phyloP scores from a whole-genome alignment of 1,140 invertebrate species.

The Phthorimaea operculella region DNA sequence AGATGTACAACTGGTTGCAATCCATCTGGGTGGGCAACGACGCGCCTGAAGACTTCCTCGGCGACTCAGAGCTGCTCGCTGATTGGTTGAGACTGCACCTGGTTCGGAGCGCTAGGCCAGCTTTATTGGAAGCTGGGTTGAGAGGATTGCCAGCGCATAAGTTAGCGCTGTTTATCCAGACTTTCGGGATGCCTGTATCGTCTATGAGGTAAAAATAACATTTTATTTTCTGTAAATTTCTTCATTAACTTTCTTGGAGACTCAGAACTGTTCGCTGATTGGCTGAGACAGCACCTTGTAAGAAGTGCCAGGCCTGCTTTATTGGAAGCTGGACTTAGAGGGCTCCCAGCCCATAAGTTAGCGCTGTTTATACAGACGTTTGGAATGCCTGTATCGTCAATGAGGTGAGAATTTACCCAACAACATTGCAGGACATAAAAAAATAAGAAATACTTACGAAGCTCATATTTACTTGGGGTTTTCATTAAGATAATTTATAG shows the following conservation, averaged over 20 bases:
- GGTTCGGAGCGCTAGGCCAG: slow-evolving; percentile 86
- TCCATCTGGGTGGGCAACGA: slow-evolving; percentile 82
- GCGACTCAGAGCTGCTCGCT: slow-evolving; percentile 82
- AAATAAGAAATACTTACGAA: too few species aligned
- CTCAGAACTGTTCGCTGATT: slow-evolving; percentile 85
- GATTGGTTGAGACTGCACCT: slow-evolving; percentile 96
- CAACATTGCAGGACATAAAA: too few species aligned
- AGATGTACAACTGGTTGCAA: slow-evolving; percentile 75
- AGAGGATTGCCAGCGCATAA: slow-evolving; percentile 88
- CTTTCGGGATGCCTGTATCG: slow-evolving; percentile 92
- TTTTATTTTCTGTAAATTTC: background rate
- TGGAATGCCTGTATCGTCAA: slow-evolving; percentile 91
- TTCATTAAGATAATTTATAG: too few species aligned
- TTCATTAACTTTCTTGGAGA: too few species aligned
- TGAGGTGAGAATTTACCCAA: slow-evolving; percentile 74
- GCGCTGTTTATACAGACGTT: slow-evolving; percentile 96
- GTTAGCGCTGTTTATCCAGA: slow-evolving; percentile 95
- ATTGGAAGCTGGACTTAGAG: slow-evolving; percentile 87
- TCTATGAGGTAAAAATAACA: slow-evolving; percentile 75
- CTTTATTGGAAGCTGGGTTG: slow-evolving; percentile 87
- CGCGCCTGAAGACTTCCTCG: slow-evolving; percentile 81
- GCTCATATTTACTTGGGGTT: too few species aligned
- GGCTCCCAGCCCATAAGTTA: slow-evolving; percentile 89
- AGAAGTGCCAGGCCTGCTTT: slow-evolving; percentile 84
- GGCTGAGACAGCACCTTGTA: slow-evolving; percentile 94